A percentile compares a stretch with the other conserved stretches of the same genome.
phyloP scores from a whole-genome alignment of 2,797 vertebrate species.

The Avahi laniger region DNA sequence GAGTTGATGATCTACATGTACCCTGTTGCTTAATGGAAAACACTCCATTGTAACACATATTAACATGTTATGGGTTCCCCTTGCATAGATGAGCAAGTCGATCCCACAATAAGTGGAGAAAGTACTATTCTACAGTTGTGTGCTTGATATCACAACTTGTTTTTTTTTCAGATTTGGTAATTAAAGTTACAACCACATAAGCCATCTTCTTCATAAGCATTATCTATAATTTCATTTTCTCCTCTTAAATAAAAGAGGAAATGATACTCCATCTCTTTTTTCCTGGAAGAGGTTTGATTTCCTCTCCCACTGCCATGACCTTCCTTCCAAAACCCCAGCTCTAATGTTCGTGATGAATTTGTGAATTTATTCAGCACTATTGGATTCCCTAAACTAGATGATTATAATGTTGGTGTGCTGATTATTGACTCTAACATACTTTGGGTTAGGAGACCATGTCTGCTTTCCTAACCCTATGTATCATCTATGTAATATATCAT shows the following conservation, averaged over 20 bases:
- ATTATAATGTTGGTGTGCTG: neutral
- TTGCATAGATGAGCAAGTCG: neutral
- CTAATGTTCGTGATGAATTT: neutral
- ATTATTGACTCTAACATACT: neutral
- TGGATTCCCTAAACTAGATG: neutral
- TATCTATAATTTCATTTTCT: conserved; percentile 14
- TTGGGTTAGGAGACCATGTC: neutral
- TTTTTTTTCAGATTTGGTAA: neutral
- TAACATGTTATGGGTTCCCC: neutral
- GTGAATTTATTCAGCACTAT: neutral
- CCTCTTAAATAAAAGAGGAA: neutral
- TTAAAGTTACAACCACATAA: neutral
- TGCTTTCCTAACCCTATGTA: neutral
- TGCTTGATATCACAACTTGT: neutral
- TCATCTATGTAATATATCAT: neutral
- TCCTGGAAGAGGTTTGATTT: neutral
- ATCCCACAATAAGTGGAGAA: neutral
- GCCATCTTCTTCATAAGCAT: neutral
- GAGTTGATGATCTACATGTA: neutral
- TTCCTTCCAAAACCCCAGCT: neutral
- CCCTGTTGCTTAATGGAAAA: neutral
- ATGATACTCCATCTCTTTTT: neutral
- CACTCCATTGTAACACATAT: neutral
- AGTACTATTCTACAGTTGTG: neutral
- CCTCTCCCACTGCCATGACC: neutral